Conservation (phyloP, 2,888 invertebrate species). For the Tineola bisselliella region DNA sequence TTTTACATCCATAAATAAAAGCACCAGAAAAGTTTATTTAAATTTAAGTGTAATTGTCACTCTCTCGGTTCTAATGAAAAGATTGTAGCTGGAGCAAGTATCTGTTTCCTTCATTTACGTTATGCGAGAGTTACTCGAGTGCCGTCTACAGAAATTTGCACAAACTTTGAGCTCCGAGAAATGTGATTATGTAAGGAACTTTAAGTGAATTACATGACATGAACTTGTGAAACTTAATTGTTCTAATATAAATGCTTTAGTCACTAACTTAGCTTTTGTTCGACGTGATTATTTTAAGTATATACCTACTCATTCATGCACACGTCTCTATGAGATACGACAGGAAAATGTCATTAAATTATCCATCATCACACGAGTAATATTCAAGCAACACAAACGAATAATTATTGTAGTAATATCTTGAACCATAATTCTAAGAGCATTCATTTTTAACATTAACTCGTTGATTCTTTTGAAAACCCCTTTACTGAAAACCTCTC, state of each 20-base stretch:
- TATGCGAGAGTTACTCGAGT: conserved; percentile 21
- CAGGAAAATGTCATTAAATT: background rate
- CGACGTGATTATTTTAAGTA: conserved; percentile 25
- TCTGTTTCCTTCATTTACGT: conserved; percentile 30
- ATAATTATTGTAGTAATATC: background rate
- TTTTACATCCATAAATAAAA: background rate
- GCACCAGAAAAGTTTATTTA: background rate
- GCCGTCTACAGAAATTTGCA: conserved; percentile 12
- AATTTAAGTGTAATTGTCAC: conserved; percentile 11
- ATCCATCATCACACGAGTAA: background rate
- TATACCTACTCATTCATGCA: background rate
- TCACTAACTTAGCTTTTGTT: conserved; percentile 40
- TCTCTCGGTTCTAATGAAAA: conserved; percentile 8
- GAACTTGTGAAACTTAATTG: conserved; percentile 52
- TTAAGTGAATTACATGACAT: conserved; percentile 55
- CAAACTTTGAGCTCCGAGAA: conserved; percentile 38
- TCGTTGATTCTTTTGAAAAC: background rate
- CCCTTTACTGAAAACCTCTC: background rate
- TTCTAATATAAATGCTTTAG: conserved; percentile 50
- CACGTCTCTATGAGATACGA: background rate
- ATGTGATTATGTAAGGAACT: conserved; percentile 54
- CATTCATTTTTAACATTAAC: background rate
- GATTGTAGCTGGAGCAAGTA: conserved; percentile 22
- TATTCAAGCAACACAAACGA: background rate
- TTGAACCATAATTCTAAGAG: no score